These are phyloP conservation scores for Luffia ferchaultella DNA, from an alignment of 2,888 invertebrate species.

Conservation along the genomic window DNA sequence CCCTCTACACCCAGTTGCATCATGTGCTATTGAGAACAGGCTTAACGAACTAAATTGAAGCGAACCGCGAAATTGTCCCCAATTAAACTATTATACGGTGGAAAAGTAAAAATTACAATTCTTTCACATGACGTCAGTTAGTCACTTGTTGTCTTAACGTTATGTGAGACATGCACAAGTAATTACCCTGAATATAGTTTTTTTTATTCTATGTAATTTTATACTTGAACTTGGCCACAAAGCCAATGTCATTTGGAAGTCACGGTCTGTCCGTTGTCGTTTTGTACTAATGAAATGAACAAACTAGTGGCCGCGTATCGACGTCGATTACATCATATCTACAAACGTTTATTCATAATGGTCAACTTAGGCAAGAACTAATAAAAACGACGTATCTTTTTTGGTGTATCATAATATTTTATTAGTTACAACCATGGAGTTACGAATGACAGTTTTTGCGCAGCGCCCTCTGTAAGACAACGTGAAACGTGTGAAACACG, in stretches of 20 bases:
- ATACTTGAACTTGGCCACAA: constrained; percentile 54
- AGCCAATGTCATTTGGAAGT: constrained; percentile 28
- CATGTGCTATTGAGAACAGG: constrained; percentile 30
- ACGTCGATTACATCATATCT: constrained; percentile 47
- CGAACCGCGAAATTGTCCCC: constrained; percentile 45
- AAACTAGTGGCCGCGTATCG: constrained; percentile 36
- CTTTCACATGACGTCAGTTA: too few species aligned
- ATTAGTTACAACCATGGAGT: neutral
- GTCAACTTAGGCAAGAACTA: constrained; percentile 10
- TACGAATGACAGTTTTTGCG: too few species aligned
- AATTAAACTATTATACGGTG: constrained; percentile 28
- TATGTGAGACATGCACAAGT: constrained; percentile 2
- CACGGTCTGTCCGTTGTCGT: constrained; percentile 16
- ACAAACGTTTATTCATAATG: constrained; percentile 19
- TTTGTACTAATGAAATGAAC: constrained; percentile 39
- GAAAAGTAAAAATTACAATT: neutral
- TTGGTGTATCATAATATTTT: neutral
- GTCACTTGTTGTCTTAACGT: constrained; percentile 4
- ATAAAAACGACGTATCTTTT: constrained; percentile 16
- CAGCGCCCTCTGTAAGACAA: too few species aligned
- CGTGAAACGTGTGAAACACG: too few species aligned
- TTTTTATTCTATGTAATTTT: neutral
- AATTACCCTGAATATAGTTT: neutral
- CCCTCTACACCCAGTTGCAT: constrained; percentile 34
- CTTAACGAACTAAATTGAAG: constrained; percentile 7